Evolutionary conservation across 2,113 vertebrate genomes (phyloP).

Genomic region (Vombatus ursinus): DNA sequence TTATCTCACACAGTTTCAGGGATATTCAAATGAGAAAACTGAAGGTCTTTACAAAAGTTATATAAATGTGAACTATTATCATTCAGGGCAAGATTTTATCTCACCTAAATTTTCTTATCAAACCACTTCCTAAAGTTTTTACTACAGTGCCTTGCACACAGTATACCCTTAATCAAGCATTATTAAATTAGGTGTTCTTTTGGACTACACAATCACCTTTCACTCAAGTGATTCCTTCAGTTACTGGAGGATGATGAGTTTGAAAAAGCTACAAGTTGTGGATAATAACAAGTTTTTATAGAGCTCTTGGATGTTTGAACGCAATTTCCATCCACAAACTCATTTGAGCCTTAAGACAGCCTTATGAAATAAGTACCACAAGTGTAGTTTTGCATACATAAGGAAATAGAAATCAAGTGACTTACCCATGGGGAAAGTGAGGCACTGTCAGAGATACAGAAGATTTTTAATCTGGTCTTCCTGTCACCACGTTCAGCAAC

Average conservation of each 20-base stretch:
- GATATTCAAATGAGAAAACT: neutral
- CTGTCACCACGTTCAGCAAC: neutral
- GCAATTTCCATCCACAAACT: neutral
- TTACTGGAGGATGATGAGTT: neutral
- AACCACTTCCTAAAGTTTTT: neutral
- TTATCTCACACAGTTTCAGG: no score
- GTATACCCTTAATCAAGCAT: neutral
- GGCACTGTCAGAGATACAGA: neutral
- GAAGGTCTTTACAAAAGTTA: neutral
- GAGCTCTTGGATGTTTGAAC: neutral
- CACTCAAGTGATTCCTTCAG: neutral
- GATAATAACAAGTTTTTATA: neutral
- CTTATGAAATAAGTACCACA: neutral
- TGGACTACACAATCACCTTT: neutral
- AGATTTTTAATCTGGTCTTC: neutral
- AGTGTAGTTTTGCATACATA: neutral
- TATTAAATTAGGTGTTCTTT: neutral
- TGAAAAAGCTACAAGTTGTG: neutral
- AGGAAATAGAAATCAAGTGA: neutral
- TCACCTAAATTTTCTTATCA: neutral
- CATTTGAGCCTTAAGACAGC: neutral
- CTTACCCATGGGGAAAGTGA: neutral
- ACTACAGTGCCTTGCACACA: neutral
- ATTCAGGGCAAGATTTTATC: neutral
- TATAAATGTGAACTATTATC: neutral